phyloP scores from a whole-genome alignment of 2,113 vertebrate genomes.

The Verasper variegatus region DNA sequence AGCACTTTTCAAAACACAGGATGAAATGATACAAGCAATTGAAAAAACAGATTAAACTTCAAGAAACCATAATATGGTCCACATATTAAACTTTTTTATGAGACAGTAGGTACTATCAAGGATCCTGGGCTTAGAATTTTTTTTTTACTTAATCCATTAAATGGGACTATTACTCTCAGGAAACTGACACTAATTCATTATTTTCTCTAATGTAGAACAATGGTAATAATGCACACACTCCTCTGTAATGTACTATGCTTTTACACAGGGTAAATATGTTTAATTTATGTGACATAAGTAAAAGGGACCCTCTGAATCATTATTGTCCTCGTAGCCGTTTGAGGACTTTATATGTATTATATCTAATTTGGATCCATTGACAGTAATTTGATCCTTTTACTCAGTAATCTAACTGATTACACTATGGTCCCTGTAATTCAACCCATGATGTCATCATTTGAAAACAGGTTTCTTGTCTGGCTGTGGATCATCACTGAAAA shows the following conservation, averaged over 20 bases:
- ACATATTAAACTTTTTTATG: not conserved
- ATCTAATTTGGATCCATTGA: not conserved
- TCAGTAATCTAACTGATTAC: not conserved
- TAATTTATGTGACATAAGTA: too few species aligned
- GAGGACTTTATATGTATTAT: not conserved
- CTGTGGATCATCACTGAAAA: conserved; percentile 11
- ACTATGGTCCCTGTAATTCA: not conserved
- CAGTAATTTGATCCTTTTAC: not conserved
- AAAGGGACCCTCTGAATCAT: not conserved
- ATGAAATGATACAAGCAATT: too few species aligned
- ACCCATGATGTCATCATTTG: not conserved
- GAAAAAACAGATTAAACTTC: too few species aligned
- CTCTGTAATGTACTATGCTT: too few species aligned
- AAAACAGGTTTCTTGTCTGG: not conserved
- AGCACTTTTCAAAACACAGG: too few species aligned
- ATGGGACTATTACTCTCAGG: too few species aligned
- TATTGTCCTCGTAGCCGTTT: not conserved
- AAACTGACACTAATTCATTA: not conserved
- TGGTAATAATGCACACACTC: too few species aligned
- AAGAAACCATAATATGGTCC: too few species aligned
- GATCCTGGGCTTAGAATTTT: too few species aligned
- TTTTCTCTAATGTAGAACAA: not conserved
- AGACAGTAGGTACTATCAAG: not conserved
- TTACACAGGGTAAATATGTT: too few species aligned
- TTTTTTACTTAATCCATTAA: too few species aligned